Conservation (phyloP, 2,797 vertebrate species). For the Malurus leucopterus region DNA sequence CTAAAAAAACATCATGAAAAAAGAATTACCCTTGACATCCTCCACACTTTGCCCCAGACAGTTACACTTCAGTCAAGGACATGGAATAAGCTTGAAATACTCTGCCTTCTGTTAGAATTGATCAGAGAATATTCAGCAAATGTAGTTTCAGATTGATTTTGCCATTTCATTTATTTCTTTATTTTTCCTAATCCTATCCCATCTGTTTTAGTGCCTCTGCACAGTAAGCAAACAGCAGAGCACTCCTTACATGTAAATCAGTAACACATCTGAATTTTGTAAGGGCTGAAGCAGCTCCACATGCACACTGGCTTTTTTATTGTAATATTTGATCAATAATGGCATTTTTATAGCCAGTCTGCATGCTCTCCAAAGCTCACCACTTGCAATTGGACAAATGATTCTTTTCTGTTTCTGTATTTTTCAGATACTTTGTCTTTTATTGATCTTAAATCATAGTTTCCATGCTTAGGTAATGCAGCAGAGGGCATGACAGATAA, state of each 20-base stretch:
- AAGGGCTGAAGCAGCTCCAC: background rate
- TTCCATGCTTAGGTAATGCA: constrained; percentile 43
- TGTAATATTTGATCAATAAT: background rate
- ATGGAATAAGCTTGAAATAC: background rate
- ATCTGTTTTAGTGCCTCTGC: background rate
- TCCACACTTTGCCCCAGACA: background rate
- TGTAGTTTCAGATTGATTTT: background rate
- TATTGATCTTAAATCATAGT: constrained; percentile 43
- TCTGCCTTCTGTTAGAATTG: background rate
- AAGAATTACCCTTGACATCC: fast-evolving
- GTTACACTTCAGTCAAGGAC: background rate
- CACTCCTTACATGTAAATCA: background rate
- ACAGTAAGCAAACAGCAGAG: background rate
- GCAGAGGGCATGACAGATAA: constrained; percentile 29
- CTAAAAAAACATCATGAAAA: background rate
- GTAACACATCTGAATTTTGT: background rate
- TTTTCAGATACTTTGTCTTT: constrained; percentile 34
- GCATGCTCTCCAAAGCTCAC: background rate
- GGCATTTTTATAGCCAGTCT: background rate
- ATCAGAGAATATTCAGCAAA: background rate
- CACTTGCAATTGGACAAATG: background rate
- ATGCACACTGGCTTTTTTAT: background rate
- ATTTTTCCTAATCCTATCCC: background rate
- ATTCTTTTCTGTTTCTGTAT: background rate
- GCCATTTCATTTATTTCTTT: background rate